These are phyloP conservation scores for Hypotaenidia okinawae DNA, from an alignment of 2,797 vertebrate genomes.

Conservation along the genomic window DNA sequence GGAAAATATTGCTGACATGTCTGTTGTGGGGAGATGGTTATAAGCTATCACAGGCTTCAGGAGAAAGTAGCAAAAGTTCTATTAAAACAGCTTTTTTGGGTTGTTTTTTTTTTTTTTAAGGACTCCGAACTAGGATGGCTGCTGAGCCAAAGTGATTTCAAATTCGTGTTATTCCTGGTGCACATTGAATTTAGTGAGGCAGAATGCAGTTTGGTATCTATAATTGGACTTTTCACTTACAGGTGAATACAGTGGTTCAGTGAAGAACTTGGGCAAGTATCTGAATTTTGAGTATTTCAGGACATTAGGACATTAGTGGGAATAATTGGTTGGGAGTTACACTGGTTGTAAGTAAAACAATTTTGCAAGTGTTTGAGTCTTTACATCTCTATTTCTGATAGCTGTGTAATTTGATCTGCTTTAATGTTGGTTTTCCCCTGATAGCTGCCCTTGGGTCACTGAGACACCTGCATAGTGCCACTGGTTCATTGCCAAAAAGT, in stretches of 20 bases:
- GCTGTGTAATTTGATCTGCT: background rate
- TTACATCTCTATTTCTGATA: rapidly evolving
- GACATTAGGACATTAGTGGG: background rate
- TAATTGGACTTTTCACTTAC: background rate
- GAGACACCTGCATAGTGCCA: background rate
- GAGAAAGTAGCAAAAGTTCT: background rate
- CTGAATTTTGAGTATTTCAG: background rate
- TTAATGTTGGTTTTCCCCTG: background rate
- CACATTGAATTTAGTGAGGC: background rate
- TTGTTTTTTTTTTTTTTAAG: background rate
- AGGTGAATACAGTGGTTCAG: background rate
- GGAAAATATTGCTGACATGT: background rate
- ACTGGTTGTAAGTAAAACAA: background rate
- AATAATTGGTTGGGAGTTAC: background rate
- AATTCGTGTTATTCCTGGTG: background rate
- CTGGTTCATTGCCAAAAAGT: background rate
- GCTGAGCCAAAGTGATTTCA: background rate
- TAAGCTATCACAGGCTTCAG: background rate
- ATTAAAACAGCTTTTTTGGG: background rate
- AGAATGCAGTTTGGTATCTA: background rate
- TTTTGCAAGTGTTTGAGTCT: background rate
- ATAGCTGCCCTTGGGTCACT: background rate
- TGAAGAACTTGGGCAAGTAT: background rate
- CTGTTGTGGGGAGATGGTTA: background rate
- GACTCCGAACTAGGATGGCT: background rate